phyloP scores from a whole-genome alignment of 2,113 vertebrate species.

The Thunnus maccoyii region DNA sequence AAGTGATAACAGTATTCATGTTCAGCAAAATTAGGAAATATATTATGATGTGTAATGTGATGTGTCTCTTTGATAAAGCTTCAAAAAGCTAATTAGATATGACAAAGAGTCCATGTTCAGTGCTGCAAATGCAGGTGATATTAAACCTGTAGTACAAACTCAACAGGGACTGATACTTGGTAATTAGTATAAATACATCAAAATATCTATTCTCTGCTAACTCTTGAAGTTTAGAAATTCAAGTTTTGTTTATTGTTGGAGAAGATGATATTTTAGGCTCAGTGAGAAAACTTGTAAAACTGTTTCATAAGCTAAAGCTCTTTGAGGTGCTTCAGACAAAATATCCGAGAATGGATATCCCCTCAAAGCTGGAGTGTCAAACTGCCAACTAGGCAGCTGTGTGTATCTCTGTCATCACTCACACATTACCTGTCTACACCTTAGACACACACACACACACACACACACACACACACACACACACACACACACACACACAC shows the following conservation, averaged over 20 bases:
- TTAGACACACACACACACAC: neutral
- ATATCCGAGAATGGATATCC: constrained; percentile 23
- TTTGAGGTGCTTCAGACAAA: constrained; percentile 47
- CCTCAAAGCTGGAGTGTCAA: constrained; percentile 37
- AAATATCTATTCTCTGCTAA: no score
- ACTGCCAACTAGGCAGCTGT: constrained; percentile 34
- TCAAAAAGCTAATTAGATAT: neutral
- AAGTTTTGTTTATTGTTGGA: neutral
- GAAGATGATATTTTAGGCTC: neutral
- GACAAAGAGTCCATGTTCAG: neutral
- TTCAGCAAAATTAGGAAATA: neutral
- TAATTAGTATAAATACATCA: no score
- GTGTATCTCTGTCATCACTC: constrained; percentile 48
- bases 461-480: neutral
- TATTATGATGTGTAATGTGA: neutral
- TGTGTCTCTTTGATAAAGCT: neutral
- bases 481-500: neutral
- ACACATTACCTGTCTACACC: constrained; percentile 48
- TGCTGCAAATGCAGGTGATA: neutral
- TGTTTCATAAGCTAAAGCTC: neutral
- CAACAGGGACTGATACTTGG: no score
- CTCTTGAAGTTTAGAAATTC: neutral
- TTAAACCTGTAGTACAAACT: neutral
- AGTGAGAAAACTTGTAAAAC: neutral
- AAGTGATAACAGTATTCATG: no score